Base-by-base conservation (phyloP, 2,888 invertebrate genomes). In the Drosophila meridiana region DNA sequence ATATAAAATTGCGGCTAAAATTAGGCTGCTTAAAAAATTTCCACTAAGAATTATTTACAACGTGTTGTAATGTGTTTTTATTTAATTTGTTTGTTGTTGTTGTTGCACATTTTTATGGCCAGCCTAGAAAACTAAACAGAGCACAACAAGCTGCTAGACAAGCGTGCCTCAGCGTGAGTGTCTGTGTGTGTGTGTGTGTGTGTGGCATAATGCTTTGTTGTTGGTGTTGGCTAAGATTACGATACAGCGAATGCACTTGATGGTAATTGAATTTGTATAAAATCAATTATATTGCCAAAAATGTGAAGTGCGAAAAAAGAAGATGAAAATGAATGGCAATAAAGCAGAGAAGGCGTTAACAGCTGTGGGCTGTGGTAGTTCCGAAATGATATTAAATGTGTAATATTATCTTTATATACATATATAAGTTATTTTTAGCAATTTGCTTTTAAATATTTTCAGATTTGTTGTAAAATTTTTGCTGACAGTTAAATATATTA, bases 91-190 rank as follows among this genome's bases (percentile, higher is more conserved):
- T 45, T 42, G 7, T 42, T n/a, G 1, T 26, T 47, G 30, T 61
- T 50, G 50, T 59, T 69, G 56, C 58, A 58, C 45, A 45, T 34
- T 74, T 65, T 69, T 76, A 72, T 56, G 43, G 48, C 57, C 58
- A 69, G 57, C 68, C 81, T 82, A 89, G 84, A 82, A 86, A 86
- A 91, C 64, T 78, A 87, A 90, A 89, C 90, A 91, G 90, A 90
- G 90, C 90, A 87, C 83, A 90, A 90, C 91, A 76, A 76, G 84
- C 88, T 81, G 80, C 48, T 63, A 56, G 43, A 43, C 56, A 8
- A 48, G 38, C 26, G 20, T 55, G 47, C 9, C 11, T 32, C 40
- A 43, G 57, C 48, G 68, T 55, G 48, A 26, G 38, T 43, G 20
- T 9, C 14, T 56, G 53, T 59, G 36, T 67, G 48, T 60, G 53